Base-by-base conservation (phyloP, 92 coral and sea anemone species). In the Zoanthus sansibaricus region DNA sequence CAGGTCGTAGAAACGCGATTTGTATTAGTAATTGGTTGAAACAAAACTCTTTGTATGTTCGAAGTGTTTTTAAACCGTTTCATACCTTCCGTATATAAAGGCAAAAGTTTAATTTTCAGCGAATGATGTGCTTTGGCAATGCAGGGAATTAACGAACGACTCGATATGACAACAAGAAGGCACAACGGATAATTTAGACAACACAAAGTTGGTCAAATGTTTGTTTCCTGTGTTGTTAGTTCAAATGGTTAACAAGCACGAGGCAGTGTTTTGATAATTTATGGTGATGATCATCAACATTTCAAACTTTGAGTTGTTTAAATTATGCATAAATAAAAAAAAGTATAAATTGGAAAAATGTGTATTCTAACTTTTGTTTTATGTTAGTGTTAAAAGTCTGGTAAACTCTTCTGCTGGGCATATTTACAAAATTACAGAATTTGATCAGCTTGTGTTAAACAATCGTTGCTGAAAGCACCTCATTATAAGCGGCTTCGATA, bases 401-500 rank as follows among this genome's bases (percentile, higher is more conserved):
- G 12, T 48, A 17, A 9, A 44, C 13, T 21, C 31, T 80, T 37
- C 73, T 59, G n/a, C 42, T 66, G 58, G 61, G 67, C 21, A 64
- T 80, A 80, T 80, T 80, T 80, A 80, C 85, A 80, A 66, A 48
- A 66, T 51, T 59, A 62, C 20, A 46, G 37, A n/a, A 64, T 42
- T 18, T n/a, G 10, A 5, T n/a, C n/a, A 2, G 85, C 75, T 68
- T n/a, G 20, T 62, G 74, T 61, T 76, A 90, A 82, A 95, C 78
- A 77, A 92, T 76, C 56, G 97, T 93, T 16, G 93, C 91, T 8
- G 98, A 71, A 68, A 94, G 72, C 44, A 97, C 90, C 89, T 97
- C 99, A 54, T 79, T 95, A 69, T 95, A 97, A 30, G 99, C 99
- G 47, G 94, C 90, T 52, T 95, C 98, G 48, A 97, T 93, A 84